Evolutionary conservation across 2,888 invertebrate species (phyloP), one percentile per base, ranked within the genome.

Genomic region (Dendrolimus houi): DNA sequence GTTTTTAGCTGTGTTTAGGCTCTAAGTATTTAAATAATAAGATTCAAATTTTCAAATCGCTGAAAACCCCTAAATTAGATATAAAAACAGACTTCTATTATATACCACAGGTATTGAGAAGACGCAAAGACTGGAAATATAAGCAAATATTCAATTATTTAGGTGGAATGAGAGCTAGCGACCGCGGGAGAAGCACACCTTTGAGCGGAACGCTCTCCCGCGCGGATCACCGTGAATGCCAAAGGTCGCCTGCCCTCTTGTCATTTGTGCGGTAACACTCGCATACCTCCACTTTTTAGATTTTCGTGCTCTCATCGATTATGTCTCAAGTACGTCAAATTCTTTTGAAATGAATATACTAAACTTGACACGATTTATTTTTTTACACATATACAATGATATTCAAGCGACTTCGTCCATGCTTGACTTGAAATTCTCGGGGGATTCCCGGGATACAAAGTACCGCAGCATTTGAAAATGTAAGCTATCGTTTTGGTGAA

Each of bases 191-290:
- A 65, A 67, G 64, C 62, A 58, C 61, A 65, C 67, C 69, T 69
- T 69, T 66, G 67, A 67, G 59, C 63, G 56, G 60, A 56, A 67
- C 59, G 64, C 59, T 67, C 60, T 66, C 62, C 60, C 63, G 60
- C 62, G 65, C 64, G 66, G 67, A 71, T 71, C 68, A 69, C 64
- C 55, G 61, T 64, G 67, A 80, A 81, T 81, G 72, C 67, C 72
- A 81, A 79, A 79, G 79, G 79, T 80, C 74, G 60, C 64, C 67
- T 57, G 63, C 66, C 69, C 62, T 66, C 69, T 47, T 47, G 29
- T 29, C 29, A 29, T 3, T 6, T 29, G 47, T 8, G 47, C 57
- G 61, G 66, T 63, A 68, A 67, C 67, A 72, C 69, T 73, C 66
- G 64, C 64, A 70, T 68, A 69, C 69, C 67, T 67, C 65, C 64